Conservation (phyloP, 2,888 invertebrate species). For the Dynastes grantii region DNA sequence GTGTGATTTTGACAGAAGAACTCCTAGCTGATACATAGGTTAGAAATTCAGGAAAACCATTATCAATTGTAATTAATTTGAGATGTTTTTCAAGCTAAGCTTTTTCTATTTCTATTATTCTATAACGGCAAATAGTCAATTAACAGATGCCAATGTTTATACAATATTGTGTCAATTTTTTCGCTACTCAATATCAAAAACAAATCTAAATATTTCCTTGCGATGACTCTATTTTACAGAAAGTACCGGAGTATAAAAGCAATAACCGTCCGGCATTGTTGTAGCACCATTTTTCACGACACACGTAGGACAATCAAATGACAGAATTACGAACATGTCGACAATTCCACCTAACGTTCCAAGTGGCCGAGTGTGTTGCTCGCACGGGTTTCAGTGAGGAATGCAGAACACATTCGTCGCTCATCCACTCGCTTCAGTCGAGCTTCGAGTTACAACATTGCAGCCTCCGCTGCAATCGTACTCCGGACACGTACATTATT, state of each 20-base stretch:
- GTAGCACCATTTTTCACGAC: constrained; percentile 3
- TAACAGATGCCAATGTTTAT: no score
- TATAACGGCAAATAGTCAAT: no score
- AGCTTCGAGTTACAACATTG: constrained; percentile 13
- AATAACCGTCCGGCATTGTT: not conserved
- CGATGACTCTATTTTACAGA: not conserved
- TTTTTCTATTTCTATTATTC: no score
- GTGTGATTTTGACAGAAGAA: no score
- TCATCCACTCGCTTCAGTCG: constrained; percentile 20
- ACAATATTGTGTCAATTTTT: no score
- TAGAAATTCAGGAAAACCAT: no score
- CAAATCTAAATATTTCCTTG: no score
- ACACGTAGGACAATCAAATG: constrained; percentile 11
- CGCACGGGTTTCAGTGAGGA: not conserved
- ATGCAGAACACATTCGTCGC: constrained; percentile 5
- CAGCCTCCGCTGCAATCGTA: constrained; percentile 8
- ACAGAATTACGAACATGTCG: constrained; percentile 21
- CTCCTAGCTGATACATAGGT: no score
- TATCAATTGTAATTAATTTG: no score
- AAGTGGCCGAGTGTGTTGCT: not conserved
- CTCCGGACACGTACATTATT: constrained; percentile 18
- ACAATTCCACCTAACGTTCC: constrained; percentile 13
- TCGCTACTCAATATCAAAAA: no score
- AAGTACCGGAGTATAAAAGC: not conserved
- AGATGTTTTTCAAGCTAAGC: no score